Percentiles rank a stretch among this genome's conserved stretches.
These are phyloP conservation scores for Adoxophyes honmai DNA, from an alignment of 1,140 invertebrate species.

Conservation along the genomic window DNA sequence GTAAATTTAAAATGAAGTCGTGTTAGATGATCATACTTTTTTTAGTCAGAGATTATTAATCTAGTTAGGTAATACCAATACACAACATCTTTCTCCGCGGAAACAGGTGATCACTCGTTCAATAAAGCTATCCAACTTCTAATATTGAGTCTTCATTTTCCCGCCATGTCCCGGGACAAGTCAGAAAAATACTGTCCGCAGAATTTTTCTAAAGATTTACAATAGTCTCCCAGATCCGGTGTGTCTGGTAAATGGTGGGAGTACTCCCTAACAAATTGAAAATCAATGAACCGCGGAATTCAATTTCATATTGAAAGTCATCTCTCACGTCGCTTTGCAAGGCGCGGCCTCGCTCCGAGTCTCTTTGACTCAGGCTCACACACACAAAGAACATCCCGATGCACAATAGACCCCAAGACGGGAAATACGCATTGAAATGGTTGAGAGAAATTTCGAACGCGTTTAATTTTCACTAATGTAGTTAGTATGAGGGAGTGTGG, in stretches of 20 bases:
- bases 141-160: too few species aligned
- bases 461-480: background rate
- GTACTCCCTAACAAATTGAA: conserved; percentile 67
- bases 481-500: too few species aligned
- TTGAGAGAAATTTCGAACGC: background rate
- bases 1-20: too few species aligned
- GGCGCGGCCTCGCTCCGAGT: conserved; percentile 40
- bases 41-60: too few species aligned
- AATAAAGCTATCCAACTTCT: too few species aligned
- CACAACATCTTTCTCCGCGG: too few species aligned
- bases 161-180: conserved; percentile 1
- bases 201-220: conserved; percentile 48
- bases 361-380: conserved; percentile 54
- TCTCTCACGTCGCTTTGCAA: conserved; percentile 53
- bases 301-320: conserved; percentile 78
- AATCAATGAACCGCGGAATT: conserved; percentile 77
- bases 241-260: conserved; percentile 57
- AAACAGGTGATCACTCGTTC: too few species aligned
- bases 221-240: conserved; percentile 39
- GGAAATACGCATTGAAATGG: background rate
- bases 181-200: conserved; percentile 30
- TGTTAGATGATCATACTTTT: too few species aligned
- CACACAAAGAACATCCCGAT: conserved; percentile 44
- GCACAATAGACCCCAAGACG: conserved; percentile 20
- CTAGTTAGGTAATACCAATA: too few species aligned